Conservation (phyloP, 2,113 vertebrate genomes). For the Myiozetetes cayanensis region DNA sequence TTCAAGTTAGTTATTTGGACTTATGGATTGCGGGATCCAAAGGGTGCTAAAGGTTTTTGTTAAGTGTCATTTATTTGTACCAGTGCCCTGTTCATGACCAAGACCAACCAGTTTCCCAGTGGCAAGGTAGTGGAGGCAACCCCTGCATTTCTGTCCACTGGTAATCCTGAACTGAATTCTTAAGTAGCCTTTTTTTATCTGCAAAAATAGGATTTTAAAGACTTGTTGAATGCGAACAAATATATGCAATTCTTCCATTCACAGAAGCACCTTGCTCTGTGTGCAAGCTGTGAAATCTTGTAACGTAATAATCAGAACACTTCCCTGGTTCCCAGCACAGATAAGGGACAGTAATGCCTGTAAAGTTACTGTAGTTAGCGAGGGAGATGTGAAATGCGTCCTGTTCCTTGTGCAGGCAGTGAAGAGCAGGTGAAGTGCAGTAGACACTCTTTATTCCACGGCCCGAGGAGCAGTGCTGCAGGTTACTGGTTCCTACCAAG, state of each 20-base stretch:
- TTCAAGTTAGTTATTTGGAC: conserved; percentile 38
- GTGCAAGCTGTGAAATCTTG: conserved; percentile 60
- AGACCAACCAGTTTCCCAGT: conserved; percentile 19
- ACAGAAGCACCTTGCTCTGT: conserved; percentile 55
- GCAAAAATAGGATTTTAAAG: conserved; percentile 54
- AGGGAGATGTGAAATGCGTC: background rate
- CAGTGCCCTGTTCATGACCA: background rate
- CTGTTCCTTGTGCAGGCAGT: background rate
- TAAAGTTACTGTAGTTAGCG: background rate
- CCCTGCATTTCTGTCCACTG: background rate
- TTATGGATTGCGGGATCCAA: background rate
- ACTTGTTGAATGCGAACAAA: conserved; percentile 69
- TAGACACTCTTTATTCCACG: background rate
- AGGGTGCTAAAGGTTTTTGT: conserved; percentile 42
- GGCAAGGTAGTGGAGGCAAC: conserved; percentile 40
- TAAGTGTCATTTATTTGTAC: conserved; percentile 6
- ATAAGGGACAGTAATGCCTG: conserved; percentile 42
- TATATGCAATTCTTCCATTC: conserved; percentile 75
- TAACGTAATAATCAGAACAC: conserved; percentile 13
- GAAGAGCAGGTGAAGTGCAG: background rate
- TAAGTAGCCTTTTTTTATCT: conserved; percentile 64
- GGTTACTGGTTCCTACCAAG: background rate
- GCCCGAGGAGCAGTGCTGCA: background rate
- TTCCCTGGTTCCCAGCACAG: conserved; percentile 52
- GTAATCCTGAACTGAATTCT: conserved; percentile 47